phyloP scores from a whole-genome alignment of 1,140 invertebrate genomes.

The Panulirus ornatus region DNA sequence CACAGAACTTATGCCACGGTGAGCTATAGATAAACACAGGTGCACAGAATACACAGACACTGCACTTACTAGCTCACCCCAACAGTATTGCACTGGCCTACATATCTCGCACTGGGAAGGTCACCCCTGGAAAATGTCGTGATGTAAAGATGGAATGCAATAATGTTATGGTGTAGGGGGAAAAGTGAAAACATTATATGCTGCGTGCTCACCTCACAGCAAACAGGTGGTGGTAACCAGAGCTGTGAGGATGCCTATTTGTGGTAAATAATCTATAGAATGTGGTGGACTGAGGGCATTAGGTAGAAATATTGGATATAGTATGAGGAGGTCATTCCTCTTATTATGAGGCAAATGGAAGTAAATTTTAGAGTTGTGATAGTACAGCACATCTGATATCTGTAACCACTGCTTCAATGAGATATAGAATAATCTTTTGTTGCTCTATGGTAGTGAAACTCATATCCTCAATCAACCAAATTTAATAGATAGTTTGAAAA shows the following conservation, averaged over 20 bases:
- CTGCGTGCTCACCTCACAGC: too few species aligned
- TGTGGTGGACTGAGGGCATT: background rate
- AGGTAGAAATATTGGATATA: background rate
- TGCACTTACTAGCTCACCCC: slow-evolving; percentile 61
- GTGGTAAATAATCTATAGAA: background rate
- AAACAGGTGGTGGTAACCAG: background rate
- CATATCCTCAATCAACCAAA: too few species aligned
- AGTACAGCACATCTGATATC: too few species aligned
- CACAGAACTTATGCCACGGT: background rate
- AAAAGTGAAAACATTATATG: too few species aligned
- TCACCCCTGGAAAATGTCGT: slow-evolving; percentile 59
- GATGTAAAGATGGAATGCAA: slow-evolving; percentile 20
- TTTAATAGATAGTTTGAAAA: too few species aligned
- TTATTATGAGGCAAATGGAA: too few species aligned
- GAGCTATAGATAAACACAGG: background rate
- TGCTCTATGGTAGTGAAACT: too few species aligned
- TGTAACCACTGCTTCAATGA: too few species aligned
- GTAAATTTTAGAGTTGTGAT: too few species aligned
- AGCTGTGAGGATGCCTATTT: background rate
- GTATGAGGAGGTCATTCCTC: too few species aligned
- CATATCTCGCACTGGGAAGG: slow-evolving; percentile 66
- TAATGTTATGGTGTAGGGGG: background rate
- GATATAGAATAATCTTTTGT: too few species aligned
- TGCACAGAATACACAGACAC: slow-evolving; percentile 26
- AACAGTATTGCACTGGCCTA: slow-evolving; percentile 59